phyloP scores from a whole-genome alignment of 2,888 invertebrate species.

The Xanthostigma xanthostigma region DNA sequence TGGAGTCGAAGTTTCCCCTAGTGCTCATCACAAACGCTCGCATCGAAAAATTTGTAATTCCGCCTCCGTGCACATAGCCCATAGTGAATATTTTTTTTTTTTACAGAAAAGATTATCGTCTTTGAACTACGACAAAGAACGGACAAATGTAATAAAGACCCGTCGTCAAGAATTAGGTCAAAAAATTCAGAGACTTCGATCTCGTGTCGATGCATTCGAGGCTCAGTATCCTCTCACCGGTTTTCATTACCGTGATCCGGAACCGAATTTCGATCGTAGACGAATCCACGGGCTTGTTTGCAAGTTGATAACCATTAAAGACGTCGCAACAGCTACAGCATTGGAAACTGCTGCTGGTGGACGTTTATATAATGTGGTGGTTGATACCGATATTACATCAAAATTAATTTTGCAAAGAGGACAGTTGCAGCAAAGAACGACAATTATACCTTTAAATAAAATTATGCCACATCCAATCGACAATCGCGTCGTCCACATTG shows the following conservation, averaged over 20 bases:
- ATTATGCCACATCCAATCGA: slow-evolving; percentile 52
- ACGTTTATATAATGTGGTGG: slow-evolving; percentile 75
- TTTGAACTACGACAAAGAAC: slow-evolving; percentile 45
- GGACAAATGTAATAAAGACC: slow-evolving; percentile 36
- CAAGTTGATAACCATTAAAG: slow-evolving; percentile 57
- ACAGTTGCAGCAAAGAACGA: slow-evolving; percentile 61
- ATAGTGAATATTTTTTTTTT: slow-evolving; percentile 4
- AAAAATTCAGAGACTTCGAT: slow-evolving; percentile 37
- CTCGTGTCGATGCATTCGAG: slow-evolving; percentile 41
- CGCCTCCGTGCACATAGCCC: too few relatives aligned
- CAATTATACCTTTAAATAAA: slow-evolving; percentile 85
- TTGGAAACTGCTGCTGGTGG: slow-evolving; percentile 77
- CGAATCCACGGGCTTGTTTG: slow-evolving; percentile 68
- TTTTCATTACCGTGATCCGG: slow-evolving; percentile 68
- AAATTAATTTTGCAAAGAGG: slow-evolving; percentile 75
- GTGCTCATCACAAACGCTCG: too few relatives aligned
- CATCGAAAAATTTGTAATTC: background rate
- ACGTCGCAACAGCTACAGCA: slow-evolving; percentile 56
- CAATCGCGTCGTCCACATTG: slow-evolving; percentile 38
- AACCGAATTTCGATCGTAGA: slow-evolving; percentile 48
- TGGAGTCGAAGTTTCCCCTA: too few relatives aligned
- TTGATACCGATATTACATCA: slow-evolving; percentile 72
- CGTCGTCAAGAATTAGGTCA: slow-evolving; percentile 33
- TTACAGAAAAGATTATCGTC: slow-evolving; percentile 35
- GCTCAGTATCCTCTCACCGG: slow-evolving; percentile 38